Percentiles rank a stretch among this genome's conserved stretches.
Evolutionary conservation across 2,797 vertebrate species (phyloP).

Genomic region (Crocidura indochinensis): DNA sequence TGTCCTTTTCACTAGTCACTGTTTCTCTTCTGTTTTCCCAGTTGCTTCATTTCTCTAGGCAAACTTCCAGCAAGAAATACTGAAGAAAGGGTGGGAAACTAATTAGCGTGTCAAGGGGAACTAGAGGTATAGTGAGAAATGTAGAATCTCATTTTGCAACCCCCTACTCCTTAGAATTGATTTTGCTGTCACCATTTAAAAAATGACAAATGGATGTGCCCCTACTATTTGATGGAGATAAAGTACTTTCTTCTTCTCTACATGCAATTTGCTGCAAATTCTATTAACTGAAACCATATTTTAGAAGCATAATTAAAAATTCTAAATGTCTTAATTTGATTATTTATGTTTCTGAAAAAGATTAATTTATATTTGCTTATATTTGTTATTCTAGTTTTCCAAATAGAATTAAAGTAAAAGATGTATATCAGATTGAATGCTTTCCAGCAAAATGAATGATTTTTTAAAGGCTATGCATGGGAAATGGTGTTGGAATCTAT

Average conservation of each 20-base stretch:
- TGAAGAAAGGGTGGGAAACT: conserved; percentile 72
- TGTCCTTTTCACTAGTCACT: conserved; percentile 80
- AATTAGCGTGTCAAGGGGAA: conserved; percentile 85
- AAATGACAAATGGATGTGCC: conserved; percentile 81
- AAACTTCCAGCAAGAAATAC: conserved; percentile 63
- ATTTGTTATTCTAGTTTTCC: conserved; percentile 77
- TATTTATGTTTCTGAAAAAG: conserved; percentile 74
- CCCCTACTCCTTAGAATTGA: conserved; percentile 69
- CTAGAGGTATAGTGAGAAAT: conserved; percentile 77
- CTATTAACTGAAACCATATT: conserved; percentile 76
- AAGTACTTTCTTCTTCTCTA: conserved; percentile 64
- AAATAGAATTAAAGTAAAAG: conserved; percentile 76
- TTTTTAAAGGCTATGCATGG: conserved; percentile 71
- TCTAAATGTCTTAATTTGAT: conserved; percentile 75
- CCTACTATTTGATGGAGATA: conserved; percentile 79
- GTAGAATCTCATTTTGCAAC: conserved; percentile 82
- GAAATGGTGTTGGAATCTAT: conserved; percentile 65
- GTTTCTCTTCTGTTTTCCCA: conserved; percentile 65
- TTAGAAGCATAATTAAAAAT: conserved; percentile 76
- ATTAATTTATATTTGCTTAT: conserved; percentile 78
- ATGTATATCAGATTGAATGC: conserved; percentile 78
- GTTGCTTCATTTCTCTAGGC: conserved; percentile 70
- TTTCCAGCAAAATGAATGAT: conserved; percentile 78
- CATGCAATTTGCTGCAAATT: conserved; percentile 79
- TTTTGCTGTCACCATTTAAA: conserved; percentile 81